Percentiles rank a stretch among this genome's conserved stretches.
These are phyloP conservation scores for Venustoraphidia nigricollis DNA, from an alignment of 2,888 invertebrate genomes.

Conservation along the genomic window DNA sequence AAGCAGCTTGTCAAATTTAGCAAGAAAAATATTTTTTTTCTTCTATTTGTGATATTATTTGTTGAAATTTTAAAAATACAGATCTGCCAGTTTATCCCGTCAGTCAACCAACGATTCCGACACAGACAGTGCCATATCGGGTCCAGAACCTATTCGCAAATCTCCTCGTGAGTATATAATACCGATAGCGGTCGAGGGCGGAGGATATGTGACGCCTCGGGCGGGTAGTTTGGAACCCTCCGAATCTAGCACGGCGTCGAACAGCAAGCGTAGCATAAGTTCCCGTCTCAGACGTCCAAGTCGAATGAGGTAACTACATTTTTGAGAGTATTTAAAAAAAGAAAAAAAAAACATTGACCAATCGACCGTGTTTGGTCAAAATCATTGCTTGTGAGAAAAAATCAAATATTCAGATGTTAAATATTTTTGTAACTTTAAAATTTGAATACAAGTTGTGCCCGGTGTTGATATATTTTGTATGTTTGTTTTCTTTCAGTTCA, in stretches of 20 bases:
- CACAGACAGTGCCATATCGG: slow-evolving; percentile 39
- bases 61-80: slow-evolving; percentile 7
- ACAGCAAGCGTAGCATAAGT: slow-evolving; percentile 32
- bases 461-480: not conserved
- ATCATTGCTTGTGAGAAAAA: not conserved
- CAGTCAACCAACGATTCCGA: slow-evolving; percentile 59
- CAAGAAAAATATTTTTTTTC: no score
- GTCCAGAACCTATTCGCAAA: slow-evolving; percentile 64
- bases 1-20: no score
- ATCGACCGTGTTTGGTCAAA: not conserved
- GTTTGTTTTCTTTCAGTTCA: slow-evolving; percentile 31
- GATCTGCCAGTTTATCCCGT: slow-evolving; percentile 31
- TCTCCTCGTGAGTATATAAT: slow-evolving; percentile 83
- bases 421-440: no score
- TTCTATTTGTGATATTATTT: no score
- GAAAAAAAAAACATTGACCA: not conserved
- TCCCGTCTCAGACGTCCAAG: slow-evolving; percentile 37
- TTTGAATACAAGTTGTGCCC: no score
- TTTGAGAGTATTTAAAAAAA: no score
- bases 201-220: slow-evolving; percentile 66
- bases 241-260: slow-evolving; percentile 40
- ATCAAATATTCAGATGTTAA: no score
- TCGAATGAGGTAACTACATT: slow-evolving; percentile 45
- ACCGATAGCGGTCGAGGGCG: slow-evolving; percentile 85
- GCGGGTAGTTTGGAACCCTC: slow-evolving; percentile 61